Evolutionary conservation across 2,113 vertebrate species (phyloP), one percentile per base, ranked within the genome.

Genomic region (Spermophilus dauricus): DNA sequence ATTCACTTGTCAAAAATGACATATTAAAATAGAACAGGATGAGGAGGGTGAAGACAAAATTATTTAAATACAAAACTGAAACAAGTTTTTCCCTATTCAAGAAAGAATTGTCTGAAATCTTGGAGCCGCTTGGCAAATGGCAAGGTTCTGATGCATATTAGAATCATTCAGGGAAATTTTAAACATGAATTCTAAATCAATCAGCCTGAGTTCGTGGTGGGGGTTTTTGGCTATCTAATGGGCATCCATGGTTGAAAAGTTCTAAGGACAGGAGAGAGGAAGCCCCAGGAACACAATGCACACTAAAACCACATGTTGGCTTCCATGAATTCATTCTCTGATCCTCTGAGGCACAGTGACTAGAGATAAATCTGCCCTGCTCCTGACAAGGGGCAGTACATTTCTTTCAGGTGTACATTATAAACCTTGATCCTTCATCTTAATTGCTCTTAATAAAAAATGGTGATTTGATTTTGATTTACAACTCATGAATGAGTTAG

Each of bases 31-130:
- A 7, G 30, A 13, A 82, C 65, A 63, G 22, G 37, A 20, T 18
- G 14, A 48, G 48, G 51, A 12, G 8, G 37, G 61, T 1, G 4
- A 39, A 63, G 5, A 20, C 0, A 65, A 65, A 7, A 34, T 37
- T 58, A 80, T 72, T 92, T 14, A 28, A 37, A 88, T 48, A 67
- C 32, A 76, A 92, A 92, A 70, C 30, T 13, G 67, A 89, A 97
- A 81, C 18, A 20, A 78, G 22, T 20, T 78, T 87, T 95, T 45
- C 20, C 32, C 28, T 69, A 5, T 56, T 87, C 8, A 14, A 12
- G 34, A 42, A 67, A n/a, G 10, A 76, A 51, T 22, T 76, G 37
- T 75, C 45, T 84, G 53, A 80, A 85, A 75, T 91, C 30, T 75
- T 91, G 10, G 37, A 94, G 83, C 51, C 89, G 26, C 39, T 48